phyloP scores from a whole-genome alignment of 2,797 vertebrate species.

The Calcarius lapponicus region DNA sequence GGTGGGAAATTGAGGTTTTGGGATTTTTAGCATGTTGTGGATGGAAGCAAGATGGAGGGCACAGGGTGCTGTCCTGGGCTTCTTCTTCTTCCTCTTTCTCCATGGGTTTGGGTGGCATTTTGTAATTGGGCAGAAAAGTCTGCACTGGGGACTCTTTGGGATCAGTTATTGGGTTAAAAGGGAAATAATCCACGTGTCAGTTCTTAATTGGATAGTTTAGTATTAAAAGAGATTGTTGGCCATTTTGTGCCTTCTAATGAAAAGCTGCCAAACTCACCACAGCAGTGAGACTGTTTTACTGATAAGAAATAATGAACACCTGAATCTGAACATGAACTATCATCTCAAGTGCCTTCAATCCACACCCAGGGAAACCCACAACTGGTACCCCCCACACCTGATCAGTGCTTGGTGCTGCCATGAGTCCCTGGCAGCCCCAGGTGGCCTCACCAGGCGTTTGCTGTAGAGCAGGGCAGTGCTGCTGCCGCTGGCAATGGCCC shows the following conservation, averaged over 20 bases:
- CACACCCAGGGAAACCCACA: background rate
- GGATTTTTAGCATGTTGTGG: no score
- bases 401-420: background rate
- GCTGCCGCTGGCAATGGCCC: conserved; percentile 95
- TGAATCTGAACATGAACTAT: no score
- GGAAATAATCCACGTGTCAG: background rate
- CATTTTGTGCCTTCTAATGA: background rate
- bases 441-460: conserved; percentile 89
- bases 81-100: no score
- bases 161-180: background rate
- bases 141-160: no score
- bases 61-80: no score
- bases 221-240: background rate
- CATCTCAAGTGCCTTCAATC: background rate
- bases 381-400: background rate
- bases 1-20: no score
- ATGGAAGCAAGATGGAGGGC: no score
- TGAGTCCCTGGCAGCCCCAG: background rate
- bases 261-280: background rate
- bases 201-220: background rate
- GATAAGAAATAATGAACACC: background rate
- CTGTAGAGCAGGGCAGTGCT: conserved; percentile 96
- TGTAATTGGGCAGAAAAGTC: no score
- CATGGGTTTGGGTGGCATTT: no score
- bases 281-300: background rate